Evolutionary conservation across 2,888 invertebrate genomes (phyloP), one percentile per base, ranked within the genome.

Genomic region (Mongoloraphidia duomilia): DNA sequence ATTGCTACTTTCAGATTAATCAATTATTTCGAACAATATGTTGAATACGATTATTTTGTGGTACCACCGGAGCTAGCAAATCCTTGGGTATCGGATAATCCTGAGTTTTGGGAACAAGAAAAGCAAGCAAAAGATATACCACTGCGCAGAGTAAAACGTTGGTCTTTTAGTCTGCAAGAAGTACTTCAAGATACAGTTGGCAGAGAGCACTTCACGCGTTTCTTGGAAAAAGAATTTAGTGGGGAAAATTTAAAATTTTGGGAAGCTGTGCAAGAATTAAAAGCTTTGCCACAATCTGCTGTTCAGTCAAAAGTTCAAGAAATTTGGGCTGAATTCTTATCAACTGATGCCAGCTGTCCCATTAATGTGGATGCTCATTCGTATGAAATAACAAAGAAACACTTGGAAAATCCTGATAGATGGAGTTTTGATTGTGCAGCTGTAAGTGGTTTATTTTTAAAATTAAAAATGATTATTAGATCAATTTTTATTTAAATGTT

Each of bases 191-290:
- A 98, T 75, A 82, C 90, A n/a, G 80, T 93, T 11, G 98, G 98
- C 3, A 76, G 88, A 56, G 97, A 98, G 48, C 96, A 97, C 69
- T 96, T 99, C 69, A 84, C 87, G 54, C 84, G 82, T 63, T 98
- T 98, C 70, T 77, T 98, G 44, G 90, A 91, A 63, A 98, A 97
- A 68, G 97, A 98, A 71, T 98, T 97, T 69, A 95, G 95, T 61
- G 93, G 92, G 43, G 98, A 98, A 76, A 98, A 98, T 73, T 79
- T 98, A 59, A 92, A 92, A 64, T 96, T 96, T 73, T 95, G 93
- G 90, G 82, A 94, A 62, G 90, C 94, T 0, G 91, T 91, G 5
- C 93, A 94, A 65, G 86, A 92, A 59, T 72, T 97, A 65, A 94
- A 94, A 69, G 79, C 87, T 13, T 72, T 93, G 52, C 90, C 94